These are phyloP conservation scores for Ataeniobius toweri DNA, from an alignment of 2,797 vertebrate genomes.

Conservation along the genomic window DNA sequence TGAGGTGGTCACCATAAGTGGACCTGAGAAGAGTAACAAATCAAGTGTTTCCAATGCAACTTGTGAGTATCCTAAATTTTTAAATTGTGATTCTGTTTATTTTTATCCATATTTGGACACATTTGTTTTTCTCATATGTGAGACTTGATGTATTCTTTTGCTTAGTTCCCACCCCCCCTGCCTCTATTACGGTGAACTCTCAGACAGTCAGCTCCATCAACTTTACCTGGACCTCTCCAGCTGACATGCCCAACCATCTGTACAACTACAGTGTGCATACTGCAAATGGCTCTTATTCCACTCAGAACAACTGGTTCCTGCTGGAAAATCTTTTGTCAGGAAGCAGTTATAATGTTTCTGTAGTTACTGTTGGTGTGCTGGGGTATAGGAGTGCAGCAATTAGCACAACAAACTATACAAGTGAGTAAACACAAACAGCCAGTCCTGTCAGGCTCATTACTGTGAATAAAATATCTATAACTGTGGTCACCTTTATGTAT, in stretches of 20 bases:
- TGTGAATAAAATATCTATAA: background rate
- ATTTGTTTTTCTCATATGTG: background rate
- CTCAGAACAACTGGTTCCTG: constrained; percentile 14
- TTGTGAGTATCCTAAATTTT: constrained; percentile 58
- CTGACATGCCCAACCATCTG: constrained; percentile 43
- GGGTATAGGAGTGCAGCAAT: constrained; percentile 57
- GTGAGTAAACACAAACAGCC: constrained; percentile 57
- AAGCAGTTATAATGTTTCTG: constrained; percentile 39
- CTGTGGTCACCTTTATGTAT: background rate
- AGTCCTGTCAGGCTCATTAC: background rate
- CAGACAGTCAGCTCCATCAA: constrained; percentile 57
- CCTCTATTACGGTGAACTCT: constrained; percentile 37
- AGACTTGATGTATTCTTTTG: background rate
- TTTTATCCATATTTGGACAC: background rate
- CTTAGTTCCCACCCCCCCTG: constrained; percentile 77
- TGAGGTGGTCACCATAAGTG: constrained; percentile 50
- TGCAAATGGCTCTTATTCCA: fast-evolving
- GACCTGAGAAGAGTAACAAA: background rate
- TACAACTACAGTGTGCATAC: constrained; percentile 59
- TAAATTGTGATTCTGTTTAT: background rate
- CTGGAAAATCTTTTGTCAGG: constrained; percentile 48
- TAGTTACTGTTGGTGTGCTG: constrained; percentile 57
- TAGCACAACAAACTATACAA: constrained; percentile 55
- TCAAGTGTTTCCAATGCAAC: constrained; percentile 54
- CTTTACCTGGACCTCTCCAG: constrained; percentile 69